Evolutionary conservation across 1,140 invertebrate genomes (phyloP), one percentile per base, ranked within the genome.

Genomic region (Anastatus disparis): DNA sequence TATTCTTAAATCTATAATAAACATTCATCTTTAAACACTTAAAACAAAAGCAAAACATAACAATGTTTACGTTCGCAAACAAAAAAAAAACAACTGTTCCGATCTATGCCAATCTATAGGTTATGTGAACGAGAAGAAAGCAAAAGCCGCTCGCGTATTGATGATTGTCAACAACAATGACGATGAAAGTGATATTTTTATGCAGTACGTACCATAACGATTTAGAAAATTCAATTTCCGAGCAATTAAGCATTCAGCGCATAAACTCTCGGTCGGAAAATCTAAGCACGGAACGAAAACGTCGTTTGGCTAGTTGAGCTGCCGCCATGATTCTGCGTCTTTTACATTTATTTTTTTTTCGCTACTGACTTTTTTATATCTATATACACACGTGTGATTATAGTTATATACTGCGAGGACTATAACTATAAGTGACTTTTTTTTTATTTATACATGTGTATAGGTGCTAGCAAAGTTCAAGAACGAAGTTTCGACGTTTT

Each of bases 181-280:
- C 7, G 53, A 15, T 15, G 10, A 13, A n/a, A 26, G 48, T 17
- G 0, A 3, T 10, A 40, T 31, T 44, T 8, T 22, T 9, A 48
- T 22, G 44, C n/a, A n/a, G n/a, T n/a, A 67, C 46, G 61, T 9
- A 62, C 66, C 66, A 42, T 63, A 50, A 67, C 26, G 35, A 62
- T 40, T 20, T 17, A 58, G 67, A 31, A 62, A 62, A 56, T 62
- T 70, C 55, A 12, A 38, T 31, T 63, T 29, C 78, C 80, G 82
- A 74, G 59, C 77, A 17, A 22, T 53, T 40, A n/a, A 29, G 26
- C 62, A 42, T 75, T 84, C 79, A 85, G 69, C 78, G 74, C 31
- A 71, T 69, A 59, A 72, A 79, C 63, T 85, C 82, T 78, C 82
- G 83, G 77, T 85, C 82, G 58, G 82, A 85, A 79, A 82, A 84